A percentile compares a stretch with the other conserved stretches of the same genome.
phyloP scores from a whole-genome alignment of 2,113 vertebrate genomes.

The Hepsetus odoe region DNA sequence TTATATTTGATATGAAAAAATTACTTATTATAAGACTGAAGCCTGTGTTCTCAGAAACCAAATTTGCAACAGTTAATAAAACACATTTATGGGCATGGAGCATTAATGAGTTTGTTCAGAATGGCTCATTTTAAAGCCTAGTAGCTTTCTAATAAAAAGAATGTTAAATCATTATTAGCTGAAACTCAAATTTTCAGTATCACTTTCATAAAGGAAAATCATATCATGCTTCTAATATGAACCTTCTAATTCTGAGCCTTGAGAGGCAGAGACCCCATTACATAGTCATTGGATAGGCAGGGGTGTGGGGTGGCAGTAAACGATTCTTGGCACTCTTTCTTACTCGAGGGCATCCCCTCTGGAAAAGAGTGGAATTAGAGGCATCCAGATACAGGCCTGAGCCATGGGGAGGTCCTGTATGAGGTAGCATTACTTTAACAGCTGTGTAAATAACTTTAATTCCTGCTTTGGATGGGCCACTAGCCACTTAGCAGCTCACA shows the following conservation, averaged over 20 bases:
- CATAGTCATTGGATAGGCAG: conserved; percentile 20
- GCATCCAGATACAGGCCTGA: conserved; percentile 42
- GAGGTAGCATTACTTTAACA: conserved; percentile 73
- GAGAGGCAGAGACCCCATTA: conserved; percentile 31
- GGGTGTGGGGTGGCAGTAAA: conserved; percentile 45
- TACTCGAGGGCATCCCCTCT: conserved; percentile 42
- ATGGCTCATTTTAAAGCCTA: no score
- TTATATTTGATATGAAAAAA: no score
- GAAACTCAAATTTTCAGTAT: neutral
- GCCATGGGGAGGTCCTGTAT: conserved; percentile 55
- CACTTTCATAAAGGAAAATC: neutral
- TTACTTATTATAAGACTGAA: no score
- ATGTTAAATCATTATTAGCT: neutral
- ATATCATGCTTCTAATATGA: neutral
- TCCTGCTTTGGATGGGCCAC: conserved; percentile 61
- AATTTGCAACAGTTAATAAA: no score
- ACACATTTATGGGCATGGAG: no score
- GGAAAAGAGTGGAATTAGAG: conserved; percentile 49
- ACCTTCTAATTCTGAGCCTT: conserved; percentile 34
- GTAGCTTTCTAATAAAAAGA: neutral
- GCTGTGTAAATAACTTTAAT: conserved; percentile 74
- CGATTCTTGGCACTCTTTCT: conserved; percentile 40
- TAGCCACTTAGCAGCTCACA: conserved; percentile 49
- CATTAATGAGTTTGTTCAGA: no score
- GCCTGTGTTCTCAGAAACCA: no score